phyloP scores from a whole-genome alignment of 1,140 invertebrate species.

The Gryllus bimaculatus region DNA sequence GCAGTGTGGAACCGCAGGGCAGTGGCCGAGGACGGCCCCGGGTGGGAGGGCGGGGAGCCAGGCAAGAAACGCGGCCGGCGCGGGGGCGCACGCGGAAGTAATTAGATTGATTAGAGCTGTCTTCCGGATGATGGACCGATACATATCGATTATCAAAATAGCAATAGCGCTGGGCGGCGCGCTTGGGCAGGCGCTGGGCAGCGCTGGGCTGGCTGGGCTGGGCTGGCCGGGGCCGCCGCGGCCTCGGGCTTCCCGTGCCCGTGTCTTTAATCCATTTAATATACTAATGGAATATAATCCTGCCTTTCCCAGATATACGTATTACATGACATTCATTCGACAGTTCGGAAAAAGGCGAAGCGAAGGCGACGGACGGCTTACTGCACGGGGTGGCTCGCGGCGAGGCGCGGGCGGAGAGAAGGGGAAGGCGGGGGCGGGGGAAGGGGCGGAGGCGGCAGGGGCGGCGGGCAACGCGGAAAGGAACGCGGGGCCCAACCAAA shows the following conservation, averaged over 20 bases:
- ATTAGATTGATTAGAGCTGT: neutral
- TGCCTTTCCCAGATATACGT: slow-evolving; percentile 3
- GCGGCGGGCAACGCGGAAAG: neutral
- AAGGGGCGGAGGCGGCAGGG: neutral
- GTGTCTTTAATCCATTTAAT: neutral
- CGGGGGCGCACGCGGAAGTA: neutral
- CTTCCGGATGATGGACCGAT: neutral
- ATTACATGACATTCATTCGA: neutral
- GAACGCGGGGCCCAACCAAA: neutral
- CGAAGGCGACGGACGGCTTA: neutral
- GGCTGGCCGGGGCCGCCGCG: too few relatives aligned
- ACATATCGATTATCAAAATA: slow-evolving; percentile 6
- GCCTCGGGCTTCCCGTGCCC: too few relatives aligned
- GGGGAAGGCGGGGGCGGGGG: too few relatives aligned
- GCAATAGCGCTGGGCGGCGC: neutral
- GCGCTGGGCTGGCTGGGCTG: neutral
- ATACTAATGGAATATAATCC: slow-evolving; percentile 5
- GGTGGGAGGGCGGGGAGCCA: too few relatives aligned
- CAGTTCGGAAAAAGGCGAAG: neutral
- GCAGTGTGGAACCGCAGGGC: too few relatives aligned
- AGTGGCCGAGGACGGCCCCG: too few relatives aligned
- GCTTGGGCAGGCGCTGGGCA: neutral
- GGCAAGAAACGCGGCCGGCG: neutral
- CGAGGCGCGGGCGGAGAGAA: neutral
- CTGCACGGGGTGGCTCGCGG: neutral